Base-by-base conservation (phyloP, 2,888 invertebrate genomes). In the Biston stratarius region DNA sequence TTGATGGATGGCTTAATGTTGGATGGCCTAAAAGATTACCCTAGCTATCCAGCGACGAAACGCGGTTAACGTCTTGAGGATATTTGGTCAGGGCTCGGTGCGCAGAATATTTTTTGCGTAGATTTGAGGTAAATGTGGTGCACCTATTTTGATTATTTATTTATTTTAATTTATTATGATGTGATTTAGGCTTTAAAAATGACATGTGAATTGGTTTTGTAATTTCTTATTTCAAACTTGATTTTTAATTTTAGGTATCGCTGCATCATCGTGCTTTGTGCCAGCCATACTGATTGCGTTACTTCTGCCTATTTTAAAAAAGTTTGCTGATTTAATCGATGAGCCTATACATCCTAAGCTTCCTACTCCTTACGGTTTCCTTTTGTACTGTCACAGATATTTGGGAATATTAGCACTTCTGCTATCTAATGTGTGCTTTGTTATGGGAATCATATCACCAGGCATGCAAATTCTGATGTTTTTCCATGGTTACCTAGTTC, bases 311-410 rank as follows among this genome's bases (percentile, higher is more conserved):
- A 45, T 45, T 45, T 45, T n/a, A 8, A 45, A 14, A 45, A 45
- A 14, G 45, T 45, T n/a, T 45, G 2, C 7, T 9, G 9, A 2
- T 40, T 7, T 42, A 42, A 8, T n/a, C 7, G 24, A 48, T 24
- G 11, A 24, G 15, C 48, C 24, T 24, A 5, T 10, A 10, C 9
- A 6, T 34, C 34, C 12, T 34, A 33, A 51, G 7, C 10, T 38
- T 53, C 38, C 10, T 3, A 38, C 53, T 15, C 11, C 12, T 5
- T 42, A 42, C n/a, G 2, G 6, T 24, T 1, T 24, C 24, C 5
- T 55, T 24, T 5, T 24, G 8, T 24, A 55, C 11, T 6, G 15
- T 5, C 56, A 56, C 11, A 56, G 56, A 56, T 56, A 34, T 56
- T 14, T 45, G 3, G 34, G 44, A 56, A n/a, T 56, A 10, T 15